Evolutionary conservation across 2,888 invertebrate genomes (phyloP).

Genomic region (Temnothorax unifasciatus): DNA sequence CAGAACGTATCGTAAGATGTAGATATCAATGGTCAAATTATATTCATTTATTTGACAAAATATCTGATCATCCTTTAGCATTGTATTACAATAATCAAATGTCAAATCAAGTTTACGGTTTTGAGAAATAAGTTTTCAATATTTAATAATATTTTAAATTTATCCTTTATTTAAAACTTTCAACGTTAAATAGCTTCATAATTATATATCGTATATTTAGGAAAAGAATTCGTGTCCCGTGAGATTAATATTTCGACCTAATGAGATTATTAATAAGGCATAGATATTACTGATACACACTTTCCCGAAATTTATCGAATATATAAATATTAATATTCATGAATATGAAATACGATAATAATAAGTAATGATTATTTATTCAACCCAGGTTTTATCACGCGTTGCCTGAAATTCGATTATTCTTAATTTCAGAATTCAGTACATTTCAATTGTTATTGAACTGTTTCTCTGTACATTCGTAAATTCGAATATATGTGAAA

Average conservation of each 20-base stretch:
- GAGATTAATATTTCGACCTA: constrained; percentile 33
- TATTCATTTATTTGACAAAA: neutral
- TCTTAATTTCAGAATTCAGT: constrained; percentile 37
- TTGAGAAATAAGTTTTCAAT: neutral
- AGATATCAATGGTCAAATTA: neutral
- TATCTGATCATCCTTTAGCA: neutral
- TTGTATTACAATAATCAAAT: neutral
- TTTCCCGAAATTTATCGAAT: constrained; percentile 26
- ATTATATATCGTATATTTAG: constrained; percentile 7
- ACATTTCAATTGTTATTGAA: constrained; percentile 13
- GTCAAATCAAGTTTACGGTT: neutral
- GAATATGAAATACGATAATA: constrained; percentile 32
- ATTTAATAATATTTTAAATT: neutral
- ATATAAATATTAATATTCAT: constrained; percentile 40
- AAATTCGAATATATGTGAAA: constrained; percentile 13
- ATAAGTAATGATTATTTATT: constrained; percentile 49
- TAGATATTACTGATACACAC: constrained; percentile 22
- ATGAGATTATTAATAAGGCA: constrained; percentile 32
- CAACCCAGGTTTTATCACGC: constrained; percentile 5
- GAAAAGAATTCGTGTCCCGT: neutral
- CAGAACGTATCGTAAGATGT: neutral
- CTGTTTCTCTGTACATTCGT: neutral
- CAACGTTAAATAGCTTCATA: neutral
- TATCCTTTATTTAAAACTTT: neutral
- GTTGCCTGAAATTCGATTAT: constrained; percentile 25